Evolutionary conservation across 2,113 vertebrate species (phyloP).

Genomic region (Anthoscopus minutus): DNA sequence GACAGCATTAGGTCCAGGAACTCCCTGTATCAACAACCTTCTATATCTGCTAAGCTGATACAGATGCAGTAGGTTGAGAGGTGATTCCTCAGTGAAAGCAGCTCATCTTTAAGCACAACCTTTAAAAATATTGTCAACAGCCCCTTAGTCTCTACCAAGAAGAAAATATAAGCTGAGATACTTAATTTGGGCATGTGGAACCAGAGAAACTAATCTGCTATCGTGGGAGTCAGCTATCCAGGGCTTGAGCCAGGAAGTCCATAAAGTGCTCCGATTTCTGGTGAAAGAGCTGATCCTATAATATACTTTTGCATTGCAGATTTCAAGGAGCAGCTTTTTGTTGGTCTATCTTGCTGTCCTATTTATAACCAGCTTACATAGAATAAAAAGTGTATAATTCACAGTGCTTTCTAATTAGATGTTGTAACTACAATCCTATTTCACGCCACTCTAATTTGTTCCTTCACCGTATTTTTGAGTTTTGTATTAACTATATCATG

Average conservation of each 20-base stretch:
- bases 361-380: neutral
- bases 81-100: neutral
- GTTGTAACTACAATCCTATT: neutral
- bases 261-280: neutral
- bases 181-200: neutral
- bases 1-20: neutral
- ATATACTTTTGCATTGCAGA: neutral
- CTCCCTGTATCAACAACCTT: neutral
- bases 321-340: neutral
- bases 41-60: neutral
- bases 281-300: neutral
- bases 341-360: neutral
- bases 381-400: neutral
- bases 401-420: constrained; percentile 10
- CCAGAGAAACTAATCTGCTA: neutral
- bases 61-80: neutral
- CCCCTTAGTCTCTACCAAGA: neutral
- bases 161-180: neutral
- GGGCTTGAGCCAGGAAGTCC: neutral
- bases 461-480: neutral
- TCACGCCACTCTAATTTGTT: neutral
- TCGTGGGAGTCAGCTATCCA: neutral
- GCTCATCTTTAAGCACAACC: neutral
- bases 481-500: neutral
- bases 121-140: neutral